phyloP scores from a whole-genome alignment of 30 jellyfish, hydroid and myxozoan genomes.

The Aurelia coerulea region DNA sequence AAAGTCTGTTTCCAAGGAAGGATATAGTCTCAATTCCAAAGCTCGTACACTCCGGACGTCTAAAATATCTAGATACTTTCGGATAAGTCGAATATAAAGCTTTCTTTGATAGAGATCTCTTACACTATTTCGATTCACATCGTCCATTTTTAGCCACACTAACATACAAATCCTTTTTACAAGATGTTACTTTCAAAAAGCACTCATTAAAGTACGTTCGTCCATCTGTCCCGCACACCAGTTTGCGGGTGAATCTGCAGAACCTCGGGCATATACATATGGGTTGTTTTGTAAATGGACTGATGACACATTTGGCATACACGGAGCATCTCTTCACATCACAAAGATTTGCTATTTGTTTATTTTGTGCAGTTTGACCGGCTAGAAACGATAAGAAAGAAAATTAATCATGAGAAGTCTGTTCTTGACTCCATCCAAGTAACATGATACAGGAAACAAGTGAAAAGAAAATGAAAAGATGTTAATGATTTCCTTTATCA shows the following conservation, averaged over 20 bases:
- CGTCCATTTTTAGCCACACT: slow-evolving; percentile 19
- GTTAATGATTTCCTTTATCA: too few relatives aligned
- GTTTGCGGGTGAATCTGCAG: slow-evolving; percentile 31
- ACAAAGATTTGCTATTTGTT: slow-evolving; percentile 40
- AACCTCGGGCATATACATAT: slow-evolving; percentile 66
- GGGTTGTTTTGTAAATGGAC: slow-evolving; percentile 56
- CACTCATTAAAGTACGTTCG: slow-evolving; percentile 67
- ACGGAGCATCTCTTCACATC: slow-evolving; percentile 37
- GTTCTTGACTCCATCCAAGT: too few relatives aligned
- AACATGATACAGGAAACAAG: too few relatives aligned
- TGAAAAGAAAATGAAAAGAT: too few relatives aligned
- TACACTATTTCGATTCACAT: neutral
- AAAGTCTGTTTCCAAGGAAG: too few relatives aligned
- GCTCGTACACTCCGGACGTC: too few relatives aligned
- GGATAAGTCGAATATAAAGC: too few relatives aligned
- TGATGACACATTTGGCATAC: slow-evolving; percentile 51
- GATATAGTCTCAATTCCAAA: too few relatives aligned
- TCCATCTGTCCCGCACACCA: slow-evolving; percentile 68
- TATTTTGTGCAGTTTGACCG: neutral
- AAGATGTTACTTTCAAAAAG: slow-evolving; percentile 52
- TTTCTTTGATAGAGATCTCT: too few relatives aligned
- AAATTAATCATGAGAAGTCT: neutral
- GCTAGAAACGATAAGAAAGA: neutral
- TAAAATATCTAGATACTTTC: too few relatives aligned
- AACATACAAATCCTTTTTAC: slow-evolving; percentile 45